Conservation (phyloP, 1,140 invertebrate genomes). For the Arion vulgaris region DNA sequence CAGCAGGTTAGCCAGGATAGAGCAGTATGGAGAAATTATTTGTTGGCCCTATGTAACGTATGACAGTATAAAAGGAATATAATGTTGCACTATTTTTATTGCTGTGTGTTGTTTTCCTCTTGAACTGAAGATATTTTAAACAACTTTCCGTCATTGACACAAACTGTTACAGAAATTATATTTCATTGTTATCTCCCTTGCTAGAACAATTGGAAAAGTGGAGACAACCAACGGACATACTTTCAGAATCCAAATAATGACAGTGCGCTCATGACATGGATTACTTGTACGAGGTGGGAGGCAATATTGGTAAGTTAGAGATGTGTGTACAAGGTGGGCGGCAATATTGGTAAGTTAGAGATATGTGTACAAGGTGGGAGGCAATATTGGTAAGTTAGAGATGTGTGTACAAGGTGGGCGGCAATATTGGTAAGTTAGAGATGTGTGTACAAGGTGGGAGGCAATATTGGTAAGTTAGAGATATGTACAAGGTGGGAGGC, state of each 20-base stretch:
- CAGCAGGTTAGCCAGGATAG: too few species aligned
- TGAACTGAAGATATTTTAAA: too few species aligned
- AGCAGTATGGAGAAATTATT: too few species aligned
- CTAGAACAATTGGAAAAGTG: slow-evolving; percentile 13
- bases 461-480: slow-evolving; percentile 27
- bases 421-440: too few species aligned
- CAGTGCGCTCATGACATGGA: slow-evolving; percentile 28
- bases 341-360: too few species aligned
- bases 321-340: neutral
- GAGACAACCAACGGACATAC: slow-evolving; percentile 25
- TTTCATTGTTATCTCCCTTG: neutral
- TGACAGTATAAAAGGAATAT: too few species aligned
- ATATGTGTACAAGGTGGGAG: slow-evolving; percentile 22
- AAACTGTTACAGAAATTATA: too few species aligned
- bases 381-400: slow-evolving; percentile 28
- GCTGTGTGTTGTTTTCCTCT: too few species aligned
- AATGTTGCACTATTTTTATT: too few species aligned
- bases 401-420: neutral
- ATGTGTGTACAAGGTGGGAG: neutral
- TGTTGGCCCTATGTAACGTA: too few species aligned
- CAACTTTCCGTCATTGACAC: too few species aligned
- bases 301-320: slow-evolving; percentile 29
- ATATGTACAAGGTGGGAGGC: too few species aligned
- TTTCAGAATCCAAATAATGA: slow-evolving; percentile 25
- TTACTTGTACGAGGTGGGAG: slow-evolving; percentile 32